These are phyloP conservation scores for Tetragonula carbonaria DNA, from an alignment of 2,888 invertebrate species.

Conservation along the genomic window DNA sequence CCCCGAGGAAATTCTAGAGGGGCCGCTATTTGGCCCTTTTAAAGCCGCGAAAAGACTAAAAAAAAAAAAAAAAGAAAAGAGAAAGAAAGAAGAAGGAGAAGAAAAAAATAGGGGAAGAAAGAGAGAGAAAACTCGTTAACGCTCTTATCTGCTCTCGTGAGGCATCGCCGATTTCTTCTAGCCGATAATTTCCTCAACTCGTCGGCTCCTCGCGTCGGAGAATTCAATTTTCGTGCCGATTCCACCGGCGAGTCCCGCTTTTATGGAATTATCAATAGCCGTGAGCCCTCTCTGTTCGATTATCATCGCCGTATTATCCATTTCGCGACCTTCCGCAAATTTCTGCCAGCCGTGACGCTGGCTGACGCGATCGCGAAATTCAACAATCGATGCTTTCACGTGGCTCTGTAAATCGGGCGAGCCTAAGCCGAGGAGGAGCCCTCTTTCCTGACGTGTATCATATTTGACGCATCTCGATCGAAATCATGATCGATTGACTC, in stretches of 20 bases:
- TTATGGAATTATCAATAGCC: conserved; percentile 56
- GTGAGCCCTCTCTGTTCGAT: conserved; percentile 24
- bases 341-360: conserved; percentile 37
- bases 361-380: conserved; percentile 53
- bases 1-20: conserved; percentile 8
- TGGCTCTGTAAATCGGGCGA: conserved; percentile 64
- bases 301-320: conserved; percentile 63
- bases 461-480: conserved; percentile 52
- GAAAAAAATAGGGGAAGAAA: background rate
- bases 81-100: background rate
- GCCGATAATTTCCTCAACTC: conserved; percentile 42
- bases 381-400: conserved; percentile 69
- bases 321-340: conserved; percentile 66
- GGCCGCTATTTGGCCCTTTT: conserved; percentile 1
- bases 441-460: conserved; percentile 63
- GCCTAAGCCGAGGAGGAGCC: conserved; percentile 51
- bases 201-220: conserved; percentile 12
- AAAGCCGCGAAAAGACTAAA: background rate
- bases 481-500: conserved; percentile 60
- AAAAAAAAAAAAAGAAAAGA: background rate
- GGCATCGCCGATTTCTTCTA: conserved; percentile 33
- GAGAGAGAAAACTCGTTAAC: background rate
- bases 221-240: conserved; percentile 53
- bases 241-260: conserved; percentile 49
- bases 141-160: background rate